These are phyloP conservation scores for Archaeoteleia sp. DNA, from an alignment of 2,888 invertebrate genomes.

Conservation along the genomic window DNA sequence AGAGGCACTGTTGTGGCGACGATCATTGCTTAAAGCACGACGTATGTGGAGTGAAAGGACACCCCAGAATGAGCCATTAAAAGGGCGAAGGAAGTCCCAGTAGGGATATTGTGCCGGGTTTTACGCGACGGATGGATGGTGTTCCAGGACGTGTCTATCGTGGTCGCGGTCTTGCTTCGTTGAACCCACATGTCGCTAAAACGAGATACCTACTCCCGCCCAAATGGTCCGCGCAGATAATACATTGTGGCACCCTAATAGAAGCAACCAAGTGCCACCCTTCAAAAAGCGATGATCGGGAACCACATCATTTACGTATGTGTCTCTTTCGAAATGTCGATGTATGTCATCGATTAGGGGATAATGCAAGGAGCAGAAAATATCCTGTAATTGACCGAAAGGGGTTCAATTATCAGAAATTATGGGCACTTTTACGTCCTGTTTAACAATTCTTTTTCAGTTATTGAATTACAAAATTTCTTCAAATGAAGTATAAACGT, in stretches of 20 bases:
- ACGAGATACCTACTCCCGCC: slow-evolving; percentile 62
- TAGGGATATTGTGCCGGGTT: slow-evolving; percentile 70
- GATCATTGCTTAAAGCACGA: slow-evolving; percentile 58
- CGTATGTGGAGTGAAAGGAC: slow-evolving; percentile 56
- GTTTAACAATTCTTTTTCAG: slow-evolving; percentile 31
- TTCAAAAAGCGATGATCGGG: slow-evolving; percentile 61
- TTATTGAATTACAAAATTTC: neutral
- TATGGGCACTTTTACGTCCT: slow-evolving; percentile 36
- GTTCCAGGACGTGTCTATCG: slow-evolving; percentile 60
- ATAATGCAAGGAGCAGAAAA: slow-evolving; percentile 52
- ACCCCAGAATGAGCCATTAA: slow-evolving; percentile 68
- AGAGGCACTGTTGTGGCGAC: slow-evolving; percentile 56
- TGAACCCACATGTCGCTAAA: slow-evolving; percentile 73
- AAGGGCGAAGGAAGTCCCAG: slow-evolving; percentile 72
- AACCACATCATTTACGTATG: slow-evolving; percentile 58
- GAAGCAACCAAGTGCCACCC: slow-evolving; percentile 67
- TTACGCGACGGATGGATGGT: slow-evolving; percentile 62
- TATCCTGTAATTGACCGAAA: slow-evolving; percentile 48
- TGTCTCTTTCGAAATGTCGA: slow-evolving; percentile 47
- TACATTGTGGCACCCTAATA: slow-evolving; percentile 65
- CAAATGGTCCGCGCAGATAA: slow-evolving; percentile 67
- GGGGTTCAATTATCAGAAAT: slow-evolving; percentile 36
- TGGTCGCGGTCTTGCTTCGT: slow-evolving; percentile 70
- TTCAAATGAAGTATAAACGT: no score
- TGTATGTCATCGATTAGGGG: slow-evolving; percentile 53